Base-by-base conservation (phyloP, 1,140 invertebrate species). In the Drosophila burlai region DNA sequence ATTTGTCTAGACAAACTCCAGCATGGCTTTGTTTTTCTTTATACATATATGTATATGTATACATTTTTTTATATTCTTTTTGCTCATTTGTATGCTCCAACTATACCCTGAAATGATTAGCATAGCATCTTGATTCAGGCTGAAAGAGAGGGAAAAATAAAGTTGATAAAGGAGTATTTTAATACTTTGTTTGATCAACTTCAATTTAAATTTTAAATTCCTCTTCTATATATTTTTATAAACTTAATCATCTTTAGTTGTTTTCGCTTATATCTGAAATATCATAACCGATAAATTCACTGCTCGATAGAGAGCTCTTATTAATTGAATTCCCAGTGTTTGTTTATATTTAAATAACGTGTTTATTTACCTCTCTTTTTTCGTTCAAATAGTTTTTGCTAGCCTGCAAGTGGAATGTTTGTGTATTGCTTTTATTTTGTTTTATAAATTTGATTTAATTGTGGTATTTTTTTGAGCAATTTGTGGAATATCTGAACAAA, bases 1-100 rank as follows among this genome's bases (percentile, higher is more conserved):
- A 89, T 83, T 89, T 89, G 84, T 84, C 78, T 89, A 89, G 84
- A 86, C 67, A 61, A 73, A 73, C 83, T 49, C 43, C 49, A 59
- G 63, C 63, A 49, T n/a, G 43, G 15, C 60, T 68, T 81, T 71
- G 54, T 80, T 46, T 75, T 63, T 55, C 65, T 40, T 49, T 55
- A 15, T 52, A 8, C 7, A 29, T 24, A 24, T 24, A 24, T 29
- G 26, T 26, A 26, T 26, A 34, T 34, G 10, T 54, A 15, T 21
- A 36, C 8, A 24, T 38, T 21, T 55, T 54, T 55, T 38, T 38
- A 24, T 54, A 38, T 54, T 16, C 26, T 64, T 49, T 16, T 52
- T 26, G 15, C 24, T 26, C n/a, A 36, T 49, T 26, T 38, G 34
- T 62, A 38, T 36, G 52, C 36, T 31, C 15, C 29, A 42, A 26